Conservation (phyloP, 2,797 vertebrate species). For the Ciconia nigra region DNA sequence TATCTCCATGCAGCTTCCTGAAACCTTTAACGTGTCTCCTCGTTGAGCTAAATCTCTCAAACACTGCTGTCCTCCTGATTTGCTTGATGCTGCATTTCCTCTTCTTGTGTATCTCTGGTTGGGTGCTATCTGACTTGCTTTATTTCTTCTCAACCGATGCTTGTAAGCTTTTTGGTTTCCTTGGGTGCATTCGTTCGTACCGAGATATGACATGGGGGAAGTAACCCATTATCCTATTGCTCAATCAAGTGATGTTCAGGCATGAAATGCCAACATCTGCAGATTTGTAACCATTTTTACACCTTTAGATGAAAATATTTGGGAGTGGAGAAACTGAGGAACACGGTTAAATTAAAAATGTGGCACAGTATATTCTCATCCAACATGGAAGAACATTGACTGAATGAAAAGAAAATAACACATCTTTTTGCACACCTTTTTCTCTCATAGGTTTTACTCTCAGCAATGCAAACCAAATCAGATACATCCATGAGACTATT, state of each 20-base stretch:
- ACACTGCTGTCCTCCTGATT: not conserved
- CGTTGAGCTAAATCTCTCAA: not conserved
- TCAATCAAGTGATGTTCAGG: not conserved
- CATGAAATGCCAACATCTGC: not conserved
- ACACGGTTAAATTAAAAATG: not conserved
- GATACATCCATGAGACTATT: not conserved
- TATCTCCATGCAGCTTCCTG: not conserved
- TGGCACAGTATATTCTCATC: not conserved
- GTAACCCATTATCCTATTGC: not conserved
- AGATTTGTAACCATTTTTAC: not conserved
- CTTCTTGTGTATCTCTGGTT: not conserved
- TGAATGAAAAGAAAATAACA: not conserved
- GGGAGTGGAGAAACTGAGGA: not conserved
- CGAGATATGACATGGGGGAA: accelerated
- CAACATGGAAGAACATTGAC: not conserved
- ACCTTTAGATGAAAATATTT: not conserved
- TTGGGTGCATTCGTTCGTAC: not conserved
- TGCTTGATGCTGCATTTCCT: not conserved
- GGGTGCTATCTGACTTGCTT: not conserved
- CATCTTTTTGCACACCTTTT: not conserved
- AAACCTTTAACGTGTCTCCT: not conserved
- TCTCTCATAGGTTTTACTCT: not conserved
- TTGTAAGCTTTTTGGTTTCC: not conserved
- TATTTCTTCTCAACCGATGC: not conserved
- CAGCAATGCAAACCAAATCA: not conserved